Base-by-base conservation (phyloP, 2,797 vertebrate genomes). In the Paramormyrops hopkinsi region DNA sequence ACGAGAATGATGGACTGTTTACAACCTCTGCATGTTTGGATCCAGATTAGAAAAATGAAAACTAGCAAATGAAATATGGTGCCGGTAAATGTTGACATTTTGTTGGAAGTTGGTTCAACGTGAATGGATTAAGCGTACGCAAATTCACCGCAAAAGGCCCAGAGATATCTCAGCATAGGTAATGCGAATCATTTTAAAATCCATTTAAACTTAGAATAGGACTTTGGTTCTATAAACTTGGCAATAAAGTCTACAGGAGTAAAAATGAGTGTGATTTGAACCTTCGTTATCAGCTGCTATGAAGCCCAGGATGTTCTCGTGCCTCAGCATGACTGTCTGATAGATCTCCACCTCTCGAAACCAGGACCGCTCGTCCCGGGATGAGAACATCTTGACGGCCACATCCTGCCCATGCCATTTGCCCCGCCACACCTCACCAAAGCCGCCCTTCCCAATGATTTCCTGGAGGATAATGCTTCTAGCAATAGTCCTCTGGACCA, bases 221-320 rank as follows among this genome's bases (percentile, higher is more conserved):
- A n/a, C 37, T n/a, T 46, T 46, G 17, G 19, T 44, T 48, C 9
- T 65, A 9, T 29, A 65, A 11, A 83, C 17, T 9, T 86, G 46
- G 1, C 12, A 54, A 33, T 29, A 54, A 85, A 53, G 44, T 48
- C 12, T 25, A 54, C 25, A 53, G 25, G 22, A 51, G 84, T 6
- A 8, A 53, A n/a, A 29, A 33, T 5, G 2, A 86, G 12, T n/a
- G 12, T n/a, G 17, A 44, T 37, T 65, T 29, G 25, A 25, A 97
- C 98, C 98, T 97, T 99, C 99, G 95, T 99, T 99, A 92, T 99
- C 98, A 0, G 98, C 98, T 25, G 98, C 98, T 1, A 99, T 98
- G 92, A 99, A 99, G 85, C 98, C 98, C 93, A 99, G 95, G 93
- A 99, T 98, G 94, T 99, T 98, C 50, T 99, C 98, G 0, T 99